Conservation (phyloP, 2,888 invertebrate genomes). For the Aphodius granarius region DNA sequence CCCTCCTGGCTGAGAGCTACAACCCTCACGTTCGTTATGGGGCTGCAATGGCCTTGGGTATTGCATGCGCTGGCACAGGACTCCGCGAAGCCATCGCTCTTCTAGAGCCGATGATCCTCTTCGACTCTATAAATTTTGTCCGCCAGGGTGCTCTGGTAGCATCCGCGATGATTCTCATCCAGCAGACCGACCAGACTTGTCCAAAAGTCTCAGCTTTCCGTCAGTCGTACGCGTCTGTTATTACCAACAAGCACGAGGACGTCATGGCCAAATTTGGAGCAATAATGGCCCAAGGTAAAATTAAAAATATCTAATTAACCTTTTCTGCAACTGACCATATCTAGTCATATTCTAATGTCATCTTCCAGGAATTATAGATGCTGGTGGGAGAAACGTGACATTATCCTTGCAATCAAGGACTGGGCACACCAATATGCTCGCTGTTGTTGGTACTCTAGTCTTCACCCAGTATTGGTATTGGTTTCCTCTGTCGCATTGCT, state of each 20-base stretch:
- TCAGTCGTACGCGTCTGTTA: conserved; percentile 92
- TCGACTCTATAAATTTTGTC: conserved; percentile 97
- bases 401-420: conserved; percentile 94
- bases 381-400: conserved; percentile 93
- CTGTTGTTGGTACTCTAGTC: conserved; percentile 94
- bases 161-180: conserved; percentile 95
- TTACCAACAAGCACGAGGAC: conserved; percentile 98
- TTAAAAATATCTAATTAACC: no score
- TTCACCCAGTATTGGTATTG: conserved; percentile 99
- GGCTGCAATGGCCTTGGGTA: conserved; percentile 98
- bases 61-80: conserved; percentile 98
- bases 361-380: conserved; percentile 68
- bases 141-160: conserved; percentile 97
- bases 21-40: conserved; percentile 99
- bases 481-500: conserved; percentile 96
- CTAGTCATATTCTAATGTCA: background rate
- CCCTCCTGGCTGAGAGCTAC: conserved; percentile 95
- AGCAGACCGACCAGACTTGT: conserved; percentile 95
- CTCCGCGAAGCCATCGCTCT: conserved; percentile 93
- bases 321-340: no score
- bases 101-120: conserved; percentile 96
- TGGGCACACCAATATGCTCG: conserved; percentile 95
- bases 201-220: conserved; percentile 96
- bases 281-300: conserved; percentile 88
- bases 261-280: conserved; percentile 99